Conservation (phyloP, 2,888 invertebrate genomes). For the Clostera curtula region DNA sequence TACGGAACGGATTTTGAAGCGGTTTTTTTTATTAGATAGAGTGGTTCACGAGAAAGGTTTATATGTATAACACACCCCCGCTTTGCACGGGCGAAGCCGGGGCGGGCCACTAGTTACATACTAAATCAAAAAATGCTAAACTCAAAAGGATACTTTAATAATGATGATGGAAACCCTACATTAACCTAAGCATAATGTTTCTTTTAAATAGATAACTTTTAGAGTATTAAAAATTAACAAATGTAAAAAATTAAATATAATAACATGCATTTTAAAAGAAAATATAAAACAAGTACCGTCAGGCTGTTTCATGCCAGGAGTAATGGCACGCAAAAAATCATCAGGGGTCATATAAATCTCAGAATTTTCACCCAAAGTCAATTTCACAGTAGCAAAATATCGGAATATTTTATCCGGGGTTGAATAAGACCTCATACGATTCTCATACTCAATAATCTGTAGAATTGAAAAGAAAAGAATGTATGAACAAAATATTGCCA, state of each 20-base stretch:
- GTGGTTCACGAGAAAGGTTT: no score
- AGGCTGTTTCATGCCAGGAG: slow-evolving; percentile 97
- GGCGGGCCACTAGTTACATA: no score
- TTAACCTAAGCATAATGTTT: no score
- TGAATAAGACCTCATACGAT: slow-evolving; percentile 95
- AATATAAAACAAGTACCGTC: slow-evolving; percentile 80
- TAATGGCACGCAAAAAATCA: slow-evolving; percentile 97
- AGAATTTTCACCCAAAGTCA: slow-evolving; percentile 77
- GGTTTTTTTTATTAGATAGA: no score
- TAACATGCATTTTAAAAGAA: slow-evolving; percentile 9
- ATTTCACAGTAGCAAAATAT: slow-evolving; percentile 96
- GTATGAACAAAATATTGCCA: background rate
- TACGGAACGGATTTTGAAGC: no score
- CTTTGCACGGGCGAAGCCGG: no score
- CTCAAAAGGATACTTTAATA: no score
- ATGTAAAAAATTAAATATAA: slow-evolving; percentile 10
- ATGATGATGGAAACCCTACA: no score
- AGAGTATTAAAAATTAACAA: slow-evolving; percentile 6
- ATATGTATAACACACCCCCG: no score
- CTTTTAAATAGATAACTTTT: slow-evolving; percentile 4
- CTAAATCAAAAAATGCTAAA: no score
- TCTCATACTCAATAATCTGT: slow-evolving; percentile 98
- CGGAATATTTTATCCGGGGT: slow-evolving; percentile 99
- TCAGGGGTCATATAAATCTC: slow-evolving; percentile 98
- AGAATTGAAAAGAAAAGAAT: slow-evolving; percentile 21